Conservation (phyloP, 2,113 vertebrate species). For the Daphoenositta chrysoptera region DNA sequence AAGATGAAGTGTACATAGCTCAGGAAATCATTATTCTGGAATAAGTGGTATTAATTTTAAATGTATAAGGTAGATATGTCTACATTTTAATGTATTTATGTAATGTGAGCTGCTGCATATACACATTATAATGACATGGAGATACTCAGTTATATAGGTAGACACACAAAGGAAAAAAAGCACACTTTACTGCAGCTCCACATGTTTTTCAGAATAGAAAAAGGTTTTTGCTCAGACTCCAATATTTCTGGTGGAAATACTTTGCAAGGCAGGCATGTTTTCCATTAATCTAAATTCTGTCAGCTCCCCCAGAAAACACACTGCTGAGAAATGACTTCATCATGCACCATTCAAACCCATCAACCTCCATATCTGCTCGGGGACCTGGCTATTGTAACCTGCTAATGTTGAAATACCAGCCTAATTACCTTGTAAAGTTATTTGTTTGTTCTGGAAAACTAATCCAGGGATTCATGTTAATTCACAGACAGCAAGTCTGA, state of each 20-base stretch:
- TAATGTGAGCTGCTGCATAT: background rate
- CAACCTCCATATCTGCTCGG: background rate
- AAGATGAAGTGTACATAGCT: background rate
- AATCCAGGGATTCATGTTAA: background rate
- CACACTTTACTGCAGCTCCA: background rate
- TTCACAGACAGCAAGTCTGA: slow-evolving; percentile 21
- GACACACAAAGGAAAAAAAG: background rate
- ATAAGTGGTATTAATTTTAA: background rate
- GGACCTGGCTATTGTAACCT: background rate
- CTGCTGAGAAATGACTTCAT: slow-evolving; percentile 39
- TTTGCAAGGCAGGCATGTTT: slow-evolving; percentile 62
- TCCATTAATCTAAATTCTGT: slow-evolving; percentile 65
- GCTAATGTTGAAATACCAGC: background rate
- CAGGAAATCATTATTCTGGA: background rate
- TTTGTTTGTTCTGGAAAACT: slow-evolving; percentile 1
- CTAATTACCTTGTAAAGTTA: background rate
- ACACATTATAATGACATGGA: background rate
- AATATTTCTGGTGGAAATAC: slow-evolving; percentile 62
- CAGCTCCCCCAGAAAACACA: slow-evolving; percentile 47
- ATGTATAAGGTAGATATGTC: background rate
- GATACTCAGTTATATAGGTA: background rate
- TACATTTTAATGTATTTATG: background rate
- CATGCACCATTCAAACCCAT: slow-evolving; percentile 10
- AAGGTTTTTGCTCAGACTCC: slow-evolving; percentile 61
- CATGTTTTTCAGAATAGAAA: slow-evolving; percentile 39